These are phyloP conservation scores for Trypoxylon attenuatum DNA, from an alignment of 2,888 invertebrate species.

Conservation along the genomic window DNA sequence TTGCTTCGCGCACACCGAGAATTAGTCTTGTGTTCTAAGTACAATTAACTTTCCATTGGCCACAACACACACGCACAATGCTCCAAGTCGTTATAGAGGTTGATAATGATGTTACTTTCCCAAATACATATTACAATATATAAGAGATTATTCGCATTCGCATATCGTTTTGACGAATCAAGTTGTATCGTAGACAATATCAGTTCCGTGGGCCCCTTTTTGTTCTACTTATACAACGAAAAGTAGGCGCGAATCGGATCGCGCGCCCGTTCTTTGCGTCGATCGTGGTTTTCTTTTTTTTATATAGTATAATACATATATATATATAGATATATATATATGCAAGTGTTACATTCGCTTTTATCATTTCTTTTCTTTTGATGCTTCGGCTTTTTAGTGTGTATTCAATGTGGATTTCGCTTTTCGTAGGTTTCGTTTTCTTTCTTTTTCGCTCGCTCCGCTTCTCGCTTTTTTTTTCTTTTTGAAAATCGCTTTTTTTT, in stretches of 20 bases:
- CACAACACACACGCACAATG: constrained; percentile 41
- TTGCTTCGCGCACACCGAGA: constrained; percentile 23
- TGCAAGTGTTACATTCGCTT: constrained; percentile 36
- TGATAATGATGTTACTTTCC: constrained; percentile 45
- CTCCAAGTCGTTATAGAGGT: constrained; percentile 3
- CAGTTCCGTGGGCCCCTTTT: constrained; percentile 68
- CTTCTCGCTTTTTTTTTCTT: constrained; percentile 30
- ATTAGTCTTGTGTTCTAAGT: constrained; percentile 35
- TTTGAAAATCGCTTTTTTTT: constrained; percentile 35
- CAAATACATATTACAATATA: constrained; percentile 55
- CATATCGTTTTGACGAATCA: constrained; percentile 36
- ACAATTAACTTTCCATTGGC: constrained; percentile 45
- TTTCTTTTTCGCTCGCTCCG: constrained; percentile 25
- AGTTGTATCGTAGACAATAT: constrained; percentile 58
- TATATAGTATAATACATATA: too few relatives aligned
- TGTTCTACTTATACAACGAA: constrained; percentile 64
- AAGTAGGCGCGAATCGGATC: constrained; percentile 53
- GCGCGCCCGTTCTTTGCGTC: constrained; percentile 41
- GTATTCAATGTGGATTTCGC: constrained; percentile 49
- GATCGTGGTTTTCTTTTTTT: constrained; percentile 27
- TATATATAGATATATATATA: too few relatives aligned
- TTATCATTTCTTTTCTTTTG: constrained; percentile 25
- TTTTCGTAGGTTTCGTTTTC: constrained; percentile 25
- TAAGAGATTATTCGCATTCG: constrained; percentile 46
- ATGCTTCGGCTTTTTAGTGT: constrained; percentile 45